phyloP scores from a whole-genome alignment of 2,113 vertebrate species.

The Carassius auratus region DNA sequence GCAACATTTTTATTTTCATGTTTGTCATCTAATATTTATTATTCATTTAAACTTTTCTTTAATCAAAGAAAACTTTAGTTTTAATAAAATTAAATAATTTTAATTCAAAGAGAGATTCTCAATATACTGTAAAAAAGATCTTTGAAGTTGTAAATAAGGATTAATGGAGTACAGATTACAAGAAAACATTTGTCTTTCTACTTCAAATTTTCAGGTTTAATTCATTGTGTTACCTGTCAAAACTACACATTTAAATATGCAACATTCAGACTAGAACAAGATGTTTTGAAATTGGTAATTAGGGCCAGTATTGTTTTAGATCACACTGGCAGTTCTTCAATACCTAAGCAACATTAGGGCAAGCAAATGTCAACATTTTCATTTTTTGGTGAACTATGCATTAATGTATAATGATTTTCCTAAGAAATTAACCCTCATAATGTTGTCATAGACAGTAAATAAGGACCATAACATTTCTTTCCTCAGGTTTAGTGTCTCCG shows the following conservation, averaged over 20 bases:
- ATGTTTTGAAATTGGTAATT: background rate
- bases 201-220: too few relatives aligned
- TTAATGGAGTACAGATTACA: too few relatives aligned
- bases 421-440: background rate
- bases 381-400: background rate
- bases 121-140: too few relatives aligned
- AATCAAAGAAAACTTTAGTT: too few relatives aligned
- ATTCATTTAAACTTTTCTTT: too few relatives aligned
- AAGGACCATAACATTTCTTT: background rate
- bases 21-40: too few relatives aligned
- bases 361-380: background rate
- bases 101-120: too few relatives aligned
- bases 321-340: background rate
- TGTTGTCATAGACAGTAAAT: background rate
- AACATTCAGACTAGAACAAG: background rate
- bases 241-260: background rate
- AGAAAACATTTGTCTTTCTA: too few relatives aligned
- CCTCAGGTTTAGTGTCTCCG: background rate
- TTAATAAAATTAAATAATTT: too few relatives aligned
- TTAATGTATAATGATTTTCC: background rate
- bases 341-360: background rate
- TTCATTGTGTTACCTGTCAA: background rate
- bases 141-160: too few relatives aligned
- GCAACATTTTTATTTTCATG: too few relatives aligned
- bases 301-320: background rate